Base-by-base conservation (phyloP, 92 coral and sea anemone species). In the Actinostola sp. region DNA sequence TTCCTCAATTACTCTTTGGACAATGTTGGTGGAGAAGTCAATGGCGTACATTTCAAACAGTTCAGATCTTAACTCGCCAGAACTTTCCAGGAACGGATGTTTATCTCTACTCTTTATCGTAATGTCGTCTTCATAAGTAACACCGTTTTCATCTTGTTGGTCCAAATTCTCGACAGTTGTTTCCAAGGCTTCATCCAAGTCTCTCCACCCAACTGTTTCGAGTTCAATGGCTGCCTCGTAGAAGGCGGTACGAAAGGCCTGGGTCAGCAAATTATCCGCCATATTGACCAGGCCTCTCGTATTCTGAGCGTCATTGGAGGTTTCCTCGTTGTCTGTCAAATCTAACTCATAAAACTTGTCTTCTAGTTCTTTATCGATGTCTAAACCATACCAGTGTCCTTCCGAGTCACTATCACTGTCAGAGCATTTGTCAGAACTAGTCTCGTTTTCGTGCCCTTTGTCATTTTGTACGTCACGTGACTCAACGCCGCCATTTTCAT, bases 341-440 rank as follows among this genome's bases (percentile, higher is more conserved):
- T 75, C 81, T 24, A 75, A 52, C 41, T 75, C 72, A 32, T 61
- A 75, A 12, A 75, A 36, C 29, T 39, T 50, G 32, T 75, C 81
- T 16, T 75, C 81, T 1, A 75, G 41, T 52, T 63, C 72, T 34
- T 63, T 63, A 31, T 74, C 80, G 71, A 74, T 74, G 55, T 75
- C 81, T 20, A 50, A 1, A 13, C 26, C 68, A 33, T 63, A 53
- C 81, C 81, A 75, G 64, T 48, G 15, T 25, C 21, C 27, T 8
- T 52, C 52, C 14, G 44, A 9, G 1, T 52, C 74, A 34, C 61
- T 68, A 20, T 52, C 74, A 17, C 46, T 50, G 25, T 68, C 74
- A 17, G 74, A 33, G 41, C 38, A 66, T 23, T 46, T 66, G 50
- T 58, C 67, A 54, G 0, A 34, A 8, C 12, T 44, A 9, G 33